These are phyloP conservation scores for Volucella zonaria DNA, from an alignment of 2,888 invertebrate genomes.

Conservation along the genomic window DNA sequence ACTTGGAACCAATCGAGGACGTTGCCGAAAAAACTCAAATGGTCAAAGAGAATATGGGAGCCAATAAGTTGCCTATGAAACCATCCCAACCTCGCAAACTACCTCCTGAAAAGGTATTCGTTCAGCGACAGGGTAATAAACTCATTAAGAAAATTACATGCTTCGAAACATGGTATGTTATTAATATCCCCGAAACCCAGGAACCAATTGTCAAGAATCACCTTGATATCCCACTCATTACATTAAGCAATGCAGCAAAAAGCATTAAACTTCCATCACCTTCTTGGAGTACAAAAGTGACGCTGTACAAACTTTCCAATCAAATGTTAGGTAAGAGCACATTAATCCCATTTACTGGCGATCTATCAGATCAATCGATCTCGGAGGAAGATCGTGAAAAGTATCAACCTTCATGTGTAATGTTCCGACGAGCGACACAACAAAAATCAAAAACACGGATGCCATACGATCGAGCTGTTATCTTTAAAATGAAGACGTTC, in stretches of 20 bases:
- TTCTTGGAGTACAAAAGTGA: constrained; percentile 81
- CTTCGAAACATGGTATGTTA: constrained; percentile 83
- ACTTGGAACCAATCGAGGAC: constrained; percentile 46
- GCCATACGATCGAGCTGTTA: constrained; percentile 82
- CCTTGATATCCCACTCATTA: constrained; percentile 80
- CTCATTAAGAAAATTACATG: constrained; percentile 82
- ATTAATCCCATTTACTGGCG: constrained; percentile 79
- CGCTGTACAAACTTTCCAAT: constrained; percentile 79
- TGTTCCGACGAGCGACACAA: constrained; percentile 80
- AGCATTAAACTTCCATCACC: constrained; percentile 78
- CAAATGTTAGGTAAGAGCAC: constrained; percentile 76
- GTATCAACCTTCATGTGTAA: constrained; percentile 82
- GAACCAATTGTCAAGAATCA: constrained; percentile 77
- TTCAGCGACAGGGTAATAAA: constrained; percentile 80
- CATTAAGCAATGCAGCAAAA: constrained; percentile 79
- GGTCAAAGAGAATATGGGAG: constrained; percentile 65
- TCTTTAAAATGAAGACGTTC: constrained; percentile 82
- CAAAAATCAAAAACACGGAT: constrained; percentile 78
- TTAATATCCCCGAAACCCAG: constrained; percentile 78
- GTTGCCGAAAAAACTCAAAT: constrained; percentile 49
- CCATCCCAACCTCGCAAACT: constrained; percentile 69
- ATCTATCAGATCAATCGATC: constrained; percentile 80
- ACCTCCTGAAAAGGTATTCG: constrained; percentile 80
- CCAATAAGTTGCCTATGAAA: constrained; percentile 52
- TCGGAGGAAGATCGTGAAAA: constrained; percentile 80